Evolutionary conservation across 2,113 vertebrate species (phyloP).

Genomic region (Xyliphius kryptos): DNA sequence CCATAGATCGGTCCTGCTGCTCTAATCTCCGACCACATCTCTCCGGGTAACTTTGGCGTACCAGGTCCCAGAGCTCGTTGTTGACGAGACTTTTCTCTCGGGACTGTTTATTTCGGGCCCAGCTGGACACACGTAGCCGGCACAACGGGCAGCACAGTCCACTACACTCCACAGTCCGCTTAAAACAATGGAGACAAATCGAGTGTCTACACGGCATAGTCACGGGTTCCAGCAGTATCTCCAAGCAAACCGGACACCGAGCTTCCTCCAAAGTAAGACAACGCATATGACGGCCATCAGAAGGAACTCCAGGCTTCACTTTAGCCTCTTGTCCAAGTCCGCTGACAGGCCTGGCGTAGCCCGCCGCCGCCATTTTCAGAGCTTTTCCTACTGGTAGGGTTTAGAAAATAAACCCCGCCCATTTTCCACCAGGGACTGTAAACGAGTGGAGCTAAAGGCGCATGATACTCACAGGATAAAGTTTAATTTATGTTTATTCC

Average conservation of each 20-base stretch:
- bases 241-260: slow-evolving; percentile 58
- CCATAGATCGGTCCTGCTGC: slow-evolving; percentile 46
- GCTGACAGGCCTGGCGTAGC: slow-evolving; percentile 52
- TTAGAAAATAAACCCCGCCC: slow-evolving; percentile 64
- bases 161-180: slow-evolving; percentile 51
- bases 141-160: slow-evolving; percentile 61
- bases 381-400: slow-evolving; percentile 42
- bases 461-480: too few relatives aligned
- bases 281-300: slow-evolving; percentile 21
- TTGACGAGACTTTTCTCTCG: slow-evolving; percentile 47
- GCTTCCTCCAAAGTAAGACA: slow-evolving; percentile 42
- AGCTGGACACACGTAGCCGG: slow-evolving; percentile 55
- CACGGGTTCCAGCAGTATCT: slow-evolving; percentile 54
- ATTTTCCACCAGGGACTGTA: background rate
- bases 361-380: slow-evolving; percentile 69
- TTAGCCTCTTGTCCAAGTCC: slow-evolving; percentile 40
- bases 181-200: slow-evolving; percentile 52
- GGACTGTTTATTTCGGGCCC: slow-evolving; percentile 53
- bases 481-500: too few relatives aligned
- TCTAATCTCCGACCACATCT: slow-evolving; percentile 53
- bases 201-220: slow-evolving; percentile 55
- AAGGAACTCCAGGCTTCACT: slow-evolving; percentile 28
- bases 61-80: slow-evolving; percentile 52
- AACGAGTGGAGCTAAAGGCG: too few relatives aligned
- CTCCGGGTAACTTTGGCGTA: slow-evolving; percentile 59